Evolutionary conservation across 2,888 invertebrate species (phyloP).

Genomic region (Drosophila yooni): DNA sequence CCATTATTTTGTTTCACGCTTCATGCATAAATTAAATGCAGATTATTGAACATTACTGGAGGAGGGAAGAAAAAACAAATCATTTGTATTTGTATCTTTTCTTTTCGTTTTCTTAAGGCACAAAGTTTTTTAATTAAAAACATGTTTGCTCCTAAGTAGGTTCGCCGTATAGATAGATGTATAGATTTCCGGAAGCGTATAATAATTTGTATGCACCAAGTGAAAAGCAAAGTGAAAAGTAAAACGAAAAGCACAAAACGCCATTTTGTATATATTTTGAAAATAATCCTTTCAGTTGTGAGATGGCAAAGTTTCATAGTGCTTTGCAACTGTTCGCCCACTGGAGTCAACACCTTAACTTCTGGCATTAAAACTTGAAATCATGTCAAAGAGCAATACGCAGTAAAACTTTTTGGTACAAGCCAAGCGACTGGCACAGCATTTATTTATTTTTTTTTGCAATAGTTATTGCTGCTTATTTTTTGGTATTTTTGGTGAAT

Average conservation of each 20-base stretch:
- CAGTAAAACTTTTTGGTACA: slow-evolving; percentile 17
- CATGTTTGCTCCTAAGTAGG: slow-evolving; percentile 2
- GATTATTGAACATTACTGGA: slow-evolving; percentile 6
- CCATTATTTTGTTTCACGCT: neutral
- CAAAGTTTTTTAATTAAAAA: slow-evolving; percentile 38
- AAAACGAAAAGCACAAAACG: too few species aligned
- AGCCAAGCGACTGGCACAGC: slow-evolving; percentile 34
- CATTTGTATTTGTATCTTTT: neutral
- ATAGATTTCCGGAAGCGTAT: neutral
- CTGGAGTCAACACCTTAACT: neutral
- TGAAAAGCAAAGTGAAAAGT: neutral
- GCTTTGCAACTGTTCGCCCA: neutral
- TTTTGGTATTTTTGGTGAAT: slow-evolving; percentile 28
- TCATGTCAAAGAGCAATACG: slow-evolving; percentile 46
- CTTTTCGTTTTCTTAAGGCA: neutral
- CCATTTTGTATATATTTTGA: neutral
- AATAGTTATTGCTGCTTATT: slow-evolving; percentile 14
- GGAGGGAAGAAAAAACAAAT: neutral
- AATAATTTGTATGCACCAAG: neutral
- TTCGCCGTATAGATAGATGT: neutral
- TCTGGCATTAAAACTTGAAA: slow-evolving; percentile 21
- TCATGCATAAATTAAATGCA: slow-evolving; percentile 10
- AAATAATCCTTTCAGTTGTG: slow-evolving; percentile 3
- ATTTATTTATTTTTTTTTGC: neutral
- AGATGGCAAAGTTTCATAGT: neutral